Evolutionary conservation across 2,113 vertebrate genomes (phyloP).

Genomic region (Bubo bubo): DNA sequence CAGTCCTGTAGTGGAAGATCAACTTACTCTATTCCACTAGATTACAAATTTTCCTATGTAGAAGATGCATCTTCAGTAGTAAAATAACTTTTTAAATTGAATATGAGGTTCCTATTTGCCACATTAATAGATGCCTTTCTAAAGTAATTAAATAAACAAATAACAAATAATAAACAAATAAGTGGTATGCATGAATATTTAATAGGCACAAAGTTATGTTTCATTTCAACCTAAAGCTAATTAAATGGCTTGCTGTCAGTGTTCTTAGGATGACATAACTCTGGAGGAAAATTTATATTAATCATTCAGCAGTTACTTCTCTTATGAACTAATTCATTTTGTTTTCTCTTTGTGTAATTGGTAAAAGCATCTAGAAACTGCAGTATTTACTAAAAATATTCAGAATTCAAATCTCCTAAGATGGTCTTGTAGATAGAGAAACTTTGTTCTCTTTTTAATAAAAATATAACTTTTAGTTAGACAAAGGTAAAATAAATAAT

Average conservation of each 20-base stretch:
- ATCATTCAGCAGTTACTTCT: neutral
- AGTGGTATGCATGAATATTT: neutral
- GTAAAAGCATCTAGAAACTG: neutral
- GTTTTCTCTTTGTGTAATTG: neutral
- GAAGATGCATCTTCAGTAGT: neutral
- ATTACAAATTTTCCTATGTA: neutral
- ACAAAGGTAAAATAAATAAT: neutral
- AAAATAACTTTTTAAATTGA: neutral
- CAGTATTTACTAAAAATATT: neutral
- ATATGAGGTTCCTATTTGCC: neutral
- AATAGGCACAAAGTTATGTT: neutral
- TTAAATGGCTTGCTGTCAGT: neutral
- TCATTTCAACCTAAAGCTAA: constrained; percentile 10
- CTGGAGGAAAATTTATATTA: constrained; percentile 15
- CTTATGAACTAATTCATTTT: neutral
- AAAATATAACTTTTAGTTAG: neutral
- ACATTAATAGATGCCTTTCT: neutral
- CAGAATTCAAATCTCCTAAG: neutral
- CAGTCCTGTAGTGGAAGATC: neutral
- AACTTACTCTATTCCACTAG: neutral
- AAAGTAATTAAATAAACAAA: constrained; percentile 26
- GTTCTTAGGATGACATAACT: neutral
- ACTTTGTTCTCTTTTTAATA: neutral
- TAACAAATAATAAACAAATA: neutral
- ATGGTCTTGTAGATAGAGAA: neutral